Conservation (phyloP, 2,113 vertebrate species). For the Tichodroma muraria region DNA sequence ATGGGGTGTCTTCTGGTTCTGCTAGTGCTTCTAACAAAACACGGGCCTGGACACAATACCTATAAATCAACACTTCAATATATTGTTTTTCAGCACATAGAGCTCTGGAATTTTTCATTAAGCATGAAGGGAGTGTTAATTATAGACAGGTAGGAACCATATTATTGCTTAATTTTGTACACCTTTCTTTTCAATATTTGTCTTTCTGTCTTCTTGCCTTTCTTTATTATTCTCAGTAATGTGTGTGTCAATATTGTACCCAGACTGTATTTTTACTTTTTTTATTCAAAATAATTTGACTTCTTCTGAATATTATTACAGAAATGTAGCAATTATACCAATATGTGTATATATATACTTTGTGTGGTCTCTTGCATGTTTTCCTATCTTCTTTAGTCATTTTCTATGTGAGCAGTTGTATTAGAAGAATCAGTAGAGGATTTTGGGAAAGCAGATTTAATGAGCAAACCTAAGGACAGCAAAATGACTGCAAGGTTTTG, state of each 20-base stretch:
- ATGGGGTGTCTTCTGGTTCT: neutral
- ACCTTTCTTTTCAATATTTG: neutral
- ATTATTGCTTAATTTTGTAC: neutral
- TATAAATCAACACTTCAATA: neutral
- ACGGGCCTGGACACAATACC: neutral
- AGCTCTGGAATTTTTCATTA: conserved; percentile 72
- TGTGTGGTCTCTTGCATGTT: neutral
- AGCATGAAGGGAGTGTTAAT: conserved; percentile 54
- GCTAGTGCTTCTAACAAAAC: neutral
- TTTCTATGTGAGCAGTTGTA: neutral
- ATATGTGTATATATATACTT: neutral
- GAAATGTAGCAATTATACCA: neutral
- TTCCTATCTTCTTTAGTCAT: neutral
- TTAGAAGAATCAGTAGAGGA: neutral
- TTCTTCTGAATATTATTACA: neutral
- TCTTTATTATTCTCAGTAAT: neutral
- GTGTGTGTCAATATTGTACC: neutral
- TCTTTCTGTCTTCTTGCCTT: neutral
- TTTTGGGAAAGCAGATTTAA: neutral
- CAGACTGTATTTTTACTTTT: neutral
- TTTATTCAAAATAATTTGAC: neutral
- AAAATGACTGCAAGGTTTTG: neutral
- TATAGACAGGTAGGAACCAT: conserved; percentile 68
- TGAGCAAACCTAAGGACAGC: neutral
- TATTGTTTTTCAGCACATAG: conserved; percentile 71